Conservation (phyloP, 2,113 vertebrate genomes). For the Corythaeola cristata region DNA sequence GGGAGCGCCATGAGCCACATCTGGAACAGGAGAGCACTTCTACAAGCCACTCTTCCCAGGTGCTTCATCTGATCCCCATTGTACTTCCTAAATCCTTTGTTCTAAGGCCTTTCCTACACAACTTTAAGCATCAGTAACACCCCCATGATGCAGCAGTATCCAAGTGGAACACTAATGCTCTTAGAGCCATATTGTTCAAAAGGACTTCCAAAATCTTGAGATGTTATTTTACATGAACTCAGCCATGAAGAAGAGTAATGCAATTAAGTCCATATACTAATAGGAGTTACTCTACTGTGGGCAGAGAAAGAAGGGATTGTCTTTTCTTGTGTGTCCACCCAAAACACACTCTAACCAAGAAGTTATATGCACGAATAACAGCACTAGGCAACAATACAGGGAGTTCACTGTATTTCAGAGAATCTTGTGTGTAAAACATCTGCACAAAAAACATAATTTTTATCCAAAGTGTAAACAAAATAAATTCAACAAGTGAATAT, state of each 20-base stretch:
- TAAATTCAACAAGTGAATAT: constrained; percentile 60
- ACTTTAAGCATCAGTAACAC: neutral
- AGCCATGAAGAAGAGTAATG: neutral
- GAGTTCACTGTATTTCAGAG: neutral
- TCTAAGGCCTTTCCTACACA: neutral
- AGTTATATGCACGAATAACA: constrained; percentile 39
- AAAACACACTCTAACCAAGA: neutral
- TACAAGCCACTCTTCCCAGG: neutral
- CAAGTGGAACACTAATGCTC: neutral
- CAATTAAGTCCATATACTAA: neutral
- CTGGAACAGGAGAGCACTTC: neutral
- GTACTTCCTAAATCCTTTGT: constrained; percentile 54
- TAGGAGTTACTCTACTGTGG: neutral
- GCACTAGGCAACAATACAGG: constrained; percentile 1
- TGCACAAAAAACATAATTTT: neutral
- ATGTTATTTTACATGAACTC: neutral
- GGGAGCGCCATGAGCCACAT: neutral
- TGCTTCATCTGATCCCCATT: neutral
- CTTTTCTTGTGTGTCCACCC: neutral
- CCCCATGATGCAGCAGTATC: neutral
- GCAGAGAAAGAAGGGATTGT: neutral
- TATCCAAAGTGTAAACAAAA: constrained; percentile 30
- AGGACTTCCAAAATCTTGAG: constrained; percentile 9
- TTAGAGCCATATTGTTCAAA: neutral
- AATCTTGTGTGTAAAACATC: neutral